A percentile compares a stretch with the other conserved stretches of the same genome.
Evolutionary conservation across 2,888 invertebrate genomes (phyloP).

Genomic region (Amphimallon solstitiale): DNA sequence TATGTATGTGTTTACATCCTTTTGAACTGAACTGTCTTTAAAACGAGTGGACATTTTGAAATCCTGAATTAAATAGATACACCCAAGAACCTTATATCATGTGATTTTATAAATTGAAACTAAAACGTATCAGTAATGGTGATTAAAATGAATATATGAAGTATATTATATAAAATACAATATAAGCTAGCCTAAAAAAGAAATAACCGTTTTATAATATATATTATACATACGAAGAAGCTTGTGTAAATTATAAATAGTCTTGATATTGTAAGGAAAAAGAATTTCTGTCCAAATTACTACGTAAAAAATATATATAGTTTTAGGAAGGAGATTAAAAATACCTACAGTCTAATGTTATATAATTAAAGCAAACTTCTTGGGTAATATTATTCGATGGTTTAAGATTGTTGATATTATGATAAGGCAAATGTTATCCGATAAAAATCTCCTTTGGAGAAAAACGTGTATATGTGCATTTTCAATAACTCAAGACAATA

Average conservation of each 20-base stretch:
- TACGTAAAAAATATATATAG: slow-evolving; percentile 24
- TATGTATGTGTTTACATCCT: background rate
- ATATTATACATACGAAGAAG: slow-evolving; percentile 36
- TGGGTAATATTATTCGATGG: slow-evolving; percentile 35
- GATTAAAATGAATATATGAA: slow-evolving; percentile 58
- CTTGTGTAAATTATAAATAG: slow-evolving; percentile 37
- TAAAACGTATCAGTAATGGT: slow-evolving; percentile 64
- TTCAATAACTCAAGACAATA: slow-evolving; percentile 65
- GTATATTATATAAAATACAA: slow-evolving; percentile 38
- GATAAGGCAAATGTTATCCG: slow-evolving; percentile 52
- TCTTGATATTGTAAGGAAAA: slow-evolving; percentile 37
- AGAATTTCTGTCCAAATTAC: slow-evolving; percentile 38
- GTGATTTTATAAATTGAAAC: slow-evolving; percentile 63
- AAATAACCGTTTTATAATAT: slow-evolving; percentile 45
- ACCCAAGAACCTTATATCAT: slow-evolving; percentile 48
- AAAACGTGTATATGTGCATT: slow-evolving; percentile 63
- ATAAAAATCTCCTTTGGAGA: slow-evolving; percentile 44
- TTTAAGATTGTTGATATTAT: slow-evolving; percentile 33
- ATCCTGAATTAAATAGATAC: slow-evolving; percentile 33
- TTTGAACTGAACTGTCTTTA: background rate
- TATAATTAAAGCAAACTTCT: background rate
- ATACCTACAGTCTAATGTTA: slow-evolving; percentile 23
- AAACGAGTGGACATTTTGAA: slow-evolving; percentile 25
- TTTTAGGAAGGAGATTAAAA: slow-evolving; percentile 17
- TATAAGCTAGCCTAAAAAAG: slow-evolving; percentile 34